Conservation (phyloP, 2,888 invertebrate genomes). For the Crossocerus cetratus region DNA sequence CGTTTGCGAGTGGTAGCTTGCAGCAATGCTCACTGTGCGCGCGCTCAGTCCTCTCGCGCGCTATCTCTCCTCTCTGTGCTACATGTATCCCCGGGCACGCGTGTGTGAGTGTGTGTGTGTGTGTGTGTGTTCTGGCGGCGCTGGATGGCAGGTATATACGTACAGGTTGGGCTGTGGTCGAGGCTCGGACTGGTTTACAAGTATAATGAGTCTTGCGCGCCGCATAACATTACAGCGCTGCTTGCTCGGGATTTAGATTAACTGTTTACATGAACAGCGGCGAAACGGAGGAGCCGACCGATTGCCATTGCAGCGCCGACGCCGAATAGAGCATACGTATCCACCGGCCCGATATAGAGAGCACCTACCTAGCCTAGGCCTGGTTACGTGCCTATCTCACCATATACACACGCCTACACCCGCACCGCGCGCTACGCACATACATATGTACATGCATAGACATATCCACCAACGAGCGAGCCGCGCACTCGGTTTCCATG, state of each 20-base stretch:
- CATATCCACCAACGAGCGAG: no score
- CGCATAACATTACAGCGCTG: constrained; percentile 76
- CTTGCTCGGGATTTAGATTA: constrained; percentile 77
- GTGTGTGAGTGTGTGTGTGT: constrained; percentile 6
- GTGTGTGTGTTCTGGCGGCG: constrained; percentile 1
- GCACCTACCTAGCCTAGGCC: neutral
- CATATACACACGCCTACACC: neutral
- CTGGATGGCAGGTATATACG: constrained; percentile 9
- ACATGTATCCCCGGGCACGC: neutral
- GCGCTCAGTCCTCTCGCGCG: no score
- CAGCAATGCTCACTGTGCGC: no score
- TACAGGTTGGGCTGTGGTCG: constrained; percentile 67
- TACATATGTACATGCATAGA: constrained; percentile 28
- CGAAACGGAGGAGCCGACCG: constrained; percentile 60
- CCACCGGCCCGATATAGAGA: constrained; percentile 4
- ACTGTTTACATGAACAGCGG: constrained; percentile 74
- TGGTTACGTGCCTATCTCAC: neutral
- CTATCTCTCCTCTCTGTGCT: no score
- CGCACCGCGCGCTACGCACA: constrained; percentile 11
- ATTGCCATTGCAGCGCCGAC: constrained; percentile 64
- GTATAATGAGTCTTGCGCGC: constrained; percentile 77
- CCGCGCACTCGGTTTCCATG: no score
- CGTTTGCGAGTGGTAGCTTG: neutral
- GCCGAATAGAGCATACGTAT: constrained; percentile 42
- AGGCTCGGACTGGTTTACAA: constrained; percentile 75